Evolutionary conservation across 1,140 invertebrate genomes (phyloP).

Genomic region (Meloidogyne floridensis): DNA sequence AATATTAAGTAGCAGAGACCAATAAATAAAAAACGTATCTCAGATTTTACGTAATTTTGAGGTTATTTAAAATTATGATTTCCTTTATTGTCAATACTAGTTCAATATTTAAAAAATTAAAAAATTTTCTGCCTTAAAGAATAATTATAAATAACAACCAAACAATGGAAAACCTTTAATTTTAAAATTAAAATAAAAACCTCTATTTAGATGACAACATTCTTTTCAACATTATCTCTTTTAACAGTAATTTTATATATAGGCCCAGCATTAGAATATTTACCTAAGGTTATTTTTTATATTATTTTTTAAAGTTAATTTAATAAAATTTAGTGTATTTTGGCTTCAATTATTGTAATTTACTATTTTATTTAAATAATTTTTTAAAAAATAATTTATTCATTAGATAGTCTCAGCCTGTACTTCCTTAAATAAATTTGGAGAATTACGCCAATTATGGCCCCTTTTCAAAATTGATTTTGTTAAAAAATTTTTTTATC

Average conservation of each 20-base stretch:
- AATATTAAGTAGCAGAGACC: too few relatives aligned
- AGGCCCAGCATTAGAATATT: conserved; percentile 59
- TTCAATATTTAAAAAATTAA: too few relatives aligned
- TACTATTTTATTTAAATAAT: background rate
- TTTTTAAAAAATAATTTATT: background rate
- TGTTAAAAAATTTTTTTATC: conserved; percentile 35
- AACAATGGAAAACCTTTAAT: too few relatives aligned
- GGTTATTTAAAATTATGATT: too few relatives aligned
- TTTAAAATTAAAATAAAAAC: too few relatives aligned
- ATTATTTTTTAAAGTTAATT: background rate
- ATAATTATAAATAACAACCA: too few relatives aligned
- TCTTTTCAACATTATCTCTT: conserved; percentile 59
- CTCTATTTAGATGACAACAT: conserved; percentile 53
- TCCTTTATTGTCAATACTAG: too few relatives aligned
- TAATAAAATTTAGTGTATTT: conserved; percentile 53
- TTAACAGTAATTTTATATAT: conserved; percentile 61
- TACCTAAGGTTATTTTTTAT: conserved; percentile 51
- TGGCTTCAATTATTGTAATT: conserved; percentile 58
- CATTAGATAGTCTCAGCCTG: conserved; percentile 50
- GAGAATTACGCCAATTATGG: conserved; percentile 56
- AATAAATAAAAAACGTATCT: too few relatives aligned
- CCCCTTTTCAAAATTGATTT: conserved; percentile 64
- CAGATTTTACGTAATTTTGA: too few relatives aligned
- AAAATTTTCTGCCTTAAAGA: too few relatives aligned
- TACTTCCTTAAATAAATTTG: conserved; percentile 54